These are phyloP conservation scores for Aepyceros melampus DNA, from an alignment of 2,113 vertebrate species.

Conservation along the genomic window DNA sequence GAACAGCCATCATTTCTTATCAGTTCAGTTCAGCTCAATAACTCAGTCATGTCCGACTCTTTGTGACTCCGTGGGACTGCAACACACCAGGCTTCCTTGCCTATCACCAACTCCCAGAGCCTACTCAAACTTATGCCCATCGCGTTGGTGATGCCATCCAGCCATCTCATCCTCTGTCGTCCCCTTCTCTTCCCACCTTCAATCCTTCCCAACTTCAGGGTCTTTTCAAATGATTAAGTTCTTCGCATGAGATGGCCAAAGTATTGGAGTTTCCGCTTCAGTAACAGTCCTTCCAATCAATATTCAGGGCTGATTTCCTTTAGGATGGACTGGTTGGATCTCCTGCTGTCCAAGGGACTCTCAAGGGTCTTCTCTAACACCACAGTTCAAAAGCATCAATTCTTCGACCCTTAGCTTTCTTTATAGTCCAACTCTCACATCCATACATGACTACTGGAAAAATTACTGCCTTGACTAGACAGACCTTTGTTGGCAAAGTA, in stretches of 20 bases:
- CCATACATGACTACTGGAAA: background rate
- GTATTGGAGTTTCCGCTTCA: background rate
- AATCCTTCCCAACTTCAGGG: background rate
- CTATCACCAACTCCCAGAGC: background rate
- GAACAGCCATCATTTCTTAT: background rate
- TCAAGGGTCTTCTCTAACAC: background rate
- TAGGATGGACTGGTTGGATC: background rate
- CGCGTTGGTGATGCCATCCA: rapidly evolving
- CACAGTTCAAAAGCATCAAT: background rate
- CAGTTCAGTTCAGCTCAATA: background rate
- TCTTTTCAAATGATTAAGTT: background rate
- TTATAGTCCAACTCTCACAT: background rate
- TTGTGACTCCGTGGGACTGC: rapidly evolving
- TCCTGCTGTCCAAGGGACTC: background rate
- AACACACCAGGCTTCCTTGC: background rate
- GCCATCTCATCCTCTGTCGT: background rate
- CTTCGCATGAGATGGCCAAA: background rate
- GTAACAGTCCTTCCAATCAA: background rate
- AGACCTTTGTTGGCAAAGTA: background rate
- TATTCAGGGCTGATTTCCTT: background rate
- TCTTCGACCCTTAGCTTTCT: rapidly evolving
- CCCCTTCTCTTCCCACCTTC: rapidly evolving
- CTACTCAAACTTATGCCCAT: background rate
- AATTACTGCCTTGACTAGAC: background rate
- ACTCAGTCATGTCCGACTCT: background rate